Conservation (phyloP, 92 coral and sea anemone species). For the Porites rus region DNA sequence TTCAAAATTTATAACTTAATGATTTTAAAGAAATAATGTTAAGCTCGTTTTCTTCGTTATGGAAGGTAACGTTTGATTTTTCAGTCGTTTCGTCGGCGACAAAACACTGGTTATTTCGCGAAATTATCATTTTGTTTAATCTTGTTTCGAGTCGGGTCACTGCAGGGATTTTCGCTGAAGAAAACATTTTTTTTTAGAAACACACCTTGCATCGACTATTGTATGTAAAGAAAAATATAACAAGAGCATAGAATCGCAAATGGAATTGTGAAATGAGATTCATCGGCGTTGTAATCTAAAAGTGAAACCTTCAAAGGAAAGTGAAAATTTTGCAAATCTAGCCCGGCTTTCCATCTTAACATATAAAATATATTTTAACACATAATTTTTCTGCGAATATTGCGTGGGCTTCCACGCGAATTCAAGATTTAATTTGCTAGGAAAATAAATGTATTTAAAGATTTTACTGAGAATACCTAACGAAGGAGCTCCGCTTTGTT, state of each 20-base stretch:
- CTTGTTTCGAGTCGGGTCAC: conserved; percentile 5
- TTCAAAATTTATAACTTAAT: not conserved
- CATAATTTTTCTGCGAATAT: conserved; percentile 3
- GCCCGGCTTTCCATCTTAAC: not conserved
- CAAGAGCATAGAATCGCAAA: not conserved
- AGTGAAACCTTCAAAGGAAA: not conserved
- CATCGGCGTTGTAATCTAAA: not conserved
- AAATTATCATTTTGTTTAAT: conserved; percentile 1
- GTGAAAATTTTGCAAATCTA: no score
- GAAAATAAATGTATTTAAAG: conserved; percentile 11
- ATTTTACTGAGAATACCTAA: conserved; percentile 23
- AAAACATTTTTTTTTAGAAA: conserved; percentile 1
- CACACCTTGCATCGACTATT: conserved; percentile 29
- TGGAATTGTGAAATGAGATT: conserved; percentile 7
- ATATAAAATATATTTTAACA: not conserved
- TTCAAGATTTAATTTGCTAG: conserved; percentile 27
- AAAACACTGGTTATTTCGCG: not conserved
- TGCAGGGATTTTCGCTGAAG: conserved; percentile 7
- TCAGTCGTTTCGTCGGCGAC: not conserved
- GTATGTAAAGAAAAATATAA: not conserved
- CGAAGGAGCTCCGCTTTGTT: conserved; percentile 18
- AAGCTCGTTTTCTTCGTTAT: no score
- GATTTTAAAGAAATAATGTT: not conserved
- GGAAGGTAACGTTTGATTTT: no score
- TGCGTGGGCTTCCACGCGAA: conserved; percentile 20